These are phyloP conservation scores for Stigmatopora nigra DNA, from an alignment of 2,113 vertebrate species.

Conservation along the genomic window DNA sequence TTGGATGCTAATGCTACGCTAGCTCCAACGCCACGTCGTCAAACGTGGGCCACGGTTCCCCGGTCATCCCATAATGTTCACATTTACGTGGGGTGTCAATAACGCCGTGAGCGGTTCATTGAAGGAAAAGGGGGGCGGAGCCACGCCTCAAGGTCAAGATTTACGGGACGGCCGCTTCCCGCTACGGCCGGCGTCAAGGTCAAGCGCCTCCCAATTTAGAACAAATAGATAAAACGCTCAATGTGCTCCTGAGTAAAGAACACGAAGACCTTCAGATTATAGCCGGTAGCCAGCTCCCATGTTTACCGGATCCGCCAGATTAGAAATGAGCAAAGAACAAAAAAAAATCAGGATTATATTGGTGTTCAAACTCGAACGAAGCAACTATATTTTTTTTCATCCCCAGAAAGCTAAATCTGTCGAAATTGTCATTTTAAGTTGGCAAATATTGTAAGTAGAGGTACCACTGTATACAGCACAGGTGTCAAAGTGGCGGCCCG, in stretches of 20 bases:
- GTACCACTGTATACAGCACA: too few species aligned
- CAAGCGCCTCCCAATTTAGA: slow-evolving; percentile 69
- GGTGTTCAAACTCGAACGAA: too few species aligned
- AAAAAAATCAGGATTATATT: too few species aligned
- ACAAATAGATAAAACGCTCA: slow-evolving; percentile 70
- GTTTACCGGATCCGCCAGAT: slow-evolving; percentile 33
- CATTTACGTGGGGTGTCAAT: slow-evolving; percentile 72
- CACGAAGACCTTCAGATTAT: slow-evolving; percentile 58
- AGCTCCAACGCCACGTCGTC: slow-evolving; percentile 28
- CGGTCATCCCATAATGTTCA: slow-evolving; percentile 71
- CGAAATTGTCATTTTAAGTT: too few species aligned
- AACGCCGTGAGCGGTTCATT: slow-evolving; percentile 68
- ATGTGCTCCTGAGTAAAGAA: slow-evolving; percentile 50
- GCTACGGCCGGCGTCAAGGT: slow-evolving; percentile 64
- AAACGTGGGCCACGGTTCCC: slow-evolving; percentile 52
- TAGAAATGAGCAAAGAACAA: too few species aligned
- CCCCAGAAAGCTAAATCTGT: too few species aligned
- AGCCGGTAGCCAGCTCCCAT: slow-evolving; percentile 55
- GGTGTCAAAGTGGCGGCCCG: too few species aligned
- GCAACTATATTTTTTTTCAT: too few species aligned
- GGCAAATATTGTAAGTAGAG: too few species aligned
- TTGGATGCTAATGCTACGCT: slow-evolving; percentile 40
- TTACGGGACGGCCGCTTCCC: slow-evolving; percentile 70
- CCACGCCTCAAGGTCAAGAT: slow-evolving; percentile 67
- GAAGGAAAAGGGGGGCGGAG: slow-evolving; percentile 69